A percentile compares a stretch with the other conserved stretches of the same genome.
These are phyloP conservation scores for Proteles cristata DNA, from an alignment of 2,113 vertebrate species.

Conservation along the genomic window DNA sequence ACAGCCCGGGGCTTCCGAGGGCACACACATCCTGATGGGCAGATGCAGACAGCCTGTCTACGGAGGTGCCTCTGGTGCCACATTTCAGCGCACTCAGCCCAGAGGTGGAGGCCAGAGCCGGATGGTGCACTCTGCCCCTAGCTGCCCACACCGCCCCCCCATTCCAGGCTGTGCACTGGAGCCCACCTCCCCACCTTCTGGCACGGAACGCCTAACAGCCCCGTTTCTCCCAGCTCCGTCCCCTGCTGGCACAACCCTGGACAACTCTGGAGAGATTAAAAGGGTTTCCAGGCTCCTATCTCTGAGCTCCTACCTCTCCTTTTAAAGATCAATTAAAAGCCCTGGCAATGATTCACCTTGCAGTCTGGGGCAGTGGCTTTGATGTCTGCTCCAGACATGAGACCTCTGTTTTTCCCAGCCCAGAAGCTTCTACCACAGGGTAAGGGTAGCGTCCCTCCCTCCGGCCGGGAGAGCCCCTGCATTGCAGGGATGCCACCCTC, in stretches of 20 bases:
- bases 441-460: background rate
- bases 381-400: conserved; percentile 54
- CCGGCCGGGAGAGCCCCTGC: background rate
- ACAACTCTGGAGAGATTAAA: background rate
- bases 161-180: rapidly evolving
- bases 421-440: conserved; percentile 1
- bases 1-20: background rate
- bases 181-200: background rate
- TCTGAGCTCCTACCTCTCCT: background rate
- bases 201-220: background rate
- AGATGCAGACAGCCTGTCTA: background rate
- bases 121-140: too few relatives aligned
- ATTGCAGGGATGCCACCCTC: background rate
- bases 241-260: background rate
- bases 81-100: background rate
- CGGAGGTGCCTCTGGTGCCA: background rate
- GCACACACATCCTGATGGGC: background rate
- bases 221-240: background rate
- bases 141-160: background rate
- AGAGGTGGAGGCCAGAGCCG: background rate
- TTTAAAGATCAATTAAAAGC: conserved; percentile 38
- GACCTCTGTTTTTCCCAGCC: conserved; percentile 41
- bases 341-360: background rate
- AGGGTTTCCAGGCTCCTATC: background rate
- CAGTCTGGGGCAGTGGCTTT: conserved; percentile 8